Evolutionary conservation across 1,140 invertebrate genomes (phyloP), one percentile per base, ranked within the genome.

Genomic region (Drosophila bocki): DNA sequence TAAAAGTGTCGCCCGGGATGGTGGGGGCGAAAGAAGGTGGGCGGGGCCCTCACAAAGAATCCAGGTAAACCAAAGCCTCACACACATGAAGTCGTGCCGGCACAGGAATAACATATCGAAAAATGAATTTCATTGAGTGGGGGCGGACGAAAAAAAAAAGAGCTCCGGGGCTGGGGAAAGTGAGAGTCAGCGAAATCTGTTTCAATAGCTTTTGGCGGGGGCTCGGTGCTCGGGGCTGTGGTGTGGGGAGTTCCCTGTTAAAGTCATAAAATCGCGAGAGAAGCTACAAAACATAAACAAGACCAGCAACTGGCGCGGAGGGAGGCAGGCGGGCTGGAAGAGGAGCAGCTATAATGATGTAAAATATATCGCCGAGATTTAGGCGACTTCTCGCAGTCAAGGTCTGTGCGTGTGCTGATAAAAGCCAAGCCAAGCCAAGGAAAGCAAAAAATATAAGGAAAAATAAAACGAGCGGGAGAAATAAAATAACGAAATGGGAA

Each of bases 321-420:
- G 33, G 19, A 58, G 59, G 22, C 22, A 22, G 22, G 22, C 22
- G 22, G 22, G 58, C 42, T 3, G 61, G 17, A 13, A 65, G 75
- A 42, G 57, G 62, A 57, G 77, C 54, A 75, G 81, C 85, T 68
- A 85, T 91, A 90, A 91, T 90, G 81, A 90, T 90, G 85, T 90
- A 85, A 90, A 90, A 91, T 90, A 85, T 90, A 90, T 90, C 82
- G 82, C 78, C 61, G 71, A 85, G 85, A 90, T 90, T 90, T 90
- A 69, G 79, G 58, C 75, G 63, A 85, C 70, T 90, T 71, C 53
- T 54, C 33, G 19, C 29, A 48, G 45, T 44, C 48, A 79, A 85
- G 78, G 81, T 80, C 85, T 90, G 85, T 71, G 81, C 81, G 71
- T 70, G 79, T 80, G 86, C 85, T 90, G 85, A 90, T 90, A 90